A percentile compares a stretch with the other conserved stretches of the same genome.
These are phyloP conservation scores for Chloroclysta siterata DNA, from an alignment of 2,888 invertebrate species.

Conservation along the genomic window DNA sequence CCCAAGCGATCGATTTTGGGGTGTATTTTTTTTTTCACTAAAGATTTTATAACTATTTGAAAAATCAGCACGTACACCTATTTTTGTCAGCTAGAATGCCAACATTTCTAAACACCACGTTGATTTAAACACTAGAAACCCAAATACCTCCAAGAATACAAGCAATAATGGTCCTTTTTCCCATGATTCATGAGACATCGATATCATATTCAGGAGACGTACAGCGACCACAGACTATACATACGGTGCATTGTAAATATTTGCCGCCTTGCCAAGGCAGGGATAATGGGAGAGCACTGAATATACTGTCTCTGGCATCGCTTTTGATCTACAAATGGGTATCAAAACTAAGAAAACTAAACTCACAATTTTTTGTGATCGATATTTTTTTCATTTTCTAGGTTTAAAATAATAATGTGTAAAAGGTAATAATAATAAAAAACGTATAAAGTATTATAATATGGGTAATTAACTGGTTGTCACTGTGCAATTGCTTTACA, in stretches of 20 bases:
- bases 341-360: not conserved
- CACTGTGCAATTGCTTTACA: too few relatives aligned
- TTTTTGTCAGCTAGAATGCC: too few relatives aligned
- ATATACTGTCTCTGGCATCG: slow-evolving; percentile 8
- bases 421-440: too few relatives aligned
- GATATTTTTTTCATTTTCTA: not conserved
- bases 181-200: slow-evolving; percentile 3
- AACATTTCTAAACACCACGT: not conserved
- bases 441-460: too few relatives aligned
- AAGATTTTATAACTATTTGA: too few relatives aligned
- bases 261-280: slow-evolving; percentile 19
- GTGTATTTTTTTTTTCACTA: too few relatives aligned
- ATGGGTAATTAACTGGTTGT: too few relatives aligned
- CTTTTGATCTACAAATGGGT: slow-evolving; percentile 5
- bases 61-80: too few relatives aligned
- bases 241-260: slow-evolving; percentile 32
- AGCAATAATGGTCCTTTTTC: not conserved
- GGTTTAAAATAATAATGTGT: too few relatives aligned
- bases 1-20: too few relatives aligned
- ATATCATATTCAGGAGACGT: slow-evolving; percentile 19
- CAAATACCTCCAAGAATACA: not conserved
- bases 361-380: not conserved
- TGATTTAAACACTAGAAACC: not conserved
- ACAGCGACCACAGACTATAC: slow-evolving; percentile 49
- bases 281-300: slow-evolving; percentile 33